Base-by-base conservation (phyloP, 2,113 vertebrate genomes). In the Megatriorchis doriae region DNA sequence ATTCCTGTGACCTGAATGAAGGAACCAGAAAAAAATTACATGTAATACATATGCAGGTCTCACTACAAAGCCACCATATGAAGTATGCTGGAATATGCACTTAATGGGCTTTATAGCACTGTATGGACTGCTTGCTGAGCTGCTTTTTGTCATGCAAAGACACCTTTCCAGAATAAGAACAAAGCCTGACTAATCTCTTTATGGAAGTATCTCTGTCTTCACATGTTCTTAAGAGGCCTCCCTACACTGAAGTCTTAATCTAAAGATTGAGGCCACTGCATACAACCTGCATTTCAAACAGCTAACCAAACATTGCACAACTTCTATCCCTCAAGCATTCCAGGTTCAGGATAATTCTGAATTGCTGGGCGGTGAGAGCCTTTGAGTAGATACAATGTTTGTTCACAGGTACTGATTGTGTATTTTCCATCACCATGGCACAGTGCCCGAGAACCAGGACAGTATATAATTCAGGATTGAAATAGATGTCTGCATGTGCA, bases 101-200 rank as follows among this genome's bases (percentile, higher is more conserved):
- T 81, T 71, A 31, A 0, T 36, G 43, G 29, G 38, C 43, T 42
- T 67, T 6, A 16, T 2, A 72, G 75, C 32, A n/a, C 21, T 23
- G 11, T 42, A 40, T 1, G 9, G 31, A 52, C 19, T 70, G 53
- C n/a, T 77, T 38, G 40, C 32, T n/a, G 81, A 95, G 85, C 62
- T 90, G 58, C 34, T 13, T 58, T 92, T 59, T 91, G 83, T 66
- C 71, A 90, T 17, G 34, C 73, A 95, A 29, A 75, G 93, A 92
- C 89, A 96, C 81, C 70, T 63, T 95, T 73, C 81, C 93, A 93
- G 74, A 93, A 85, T 82, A 96, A 70, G 81, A 83, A 70, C 84
- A 95, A 95, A 96, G 86, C 81, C 73, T 27, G 32, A 58, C 68
- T 97, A 96, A 97, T 97, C 95, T 87, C 77, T 96, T 95, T 82